Evolutionary conservation across 2,797 vertebrate genomes (phyloP).

Genomic region (Periophthalmus magnuspinnatus): DNA sequence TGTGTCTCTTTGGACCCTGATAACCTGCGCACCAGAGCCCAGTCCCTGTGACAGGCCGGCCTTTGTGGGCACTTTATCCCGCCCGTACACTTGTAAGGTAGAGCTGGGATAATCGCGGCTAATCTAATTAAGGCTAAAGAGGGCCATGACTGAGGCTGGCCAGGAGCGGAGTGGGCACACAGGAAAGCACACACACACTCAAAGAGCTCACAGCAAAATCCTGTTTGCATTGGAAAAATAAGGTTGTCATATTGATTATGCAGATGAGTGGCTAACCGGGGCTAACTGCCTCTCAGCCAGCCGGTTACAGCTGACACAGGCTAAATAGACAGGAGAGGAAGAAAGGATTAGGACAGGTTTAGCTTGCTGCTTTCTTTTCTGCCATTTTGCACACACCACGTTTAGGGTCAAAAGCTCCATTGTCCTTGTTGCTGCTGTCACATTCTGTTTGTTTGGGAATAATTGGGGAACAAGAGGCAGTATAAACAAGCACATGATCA

Average conservation of each 20-base stretch:
- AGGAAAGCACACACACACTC: conserved; percentile 31
- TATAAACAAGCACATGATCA: conserved; percentile 1
- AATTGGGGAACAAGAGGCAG: neutral
- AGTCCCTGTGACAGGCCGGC: conserved; percentile 87
- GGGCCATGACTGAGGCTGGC: conserved; percentile 98
- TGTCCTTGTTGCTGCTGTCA: conserved; percentile 20
- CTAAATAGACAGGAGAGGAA: conserved; percentile 76
- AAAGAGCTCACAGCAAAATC: conserved; percentile 80
- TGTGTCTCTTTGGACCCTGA: conserved; percentile 82
- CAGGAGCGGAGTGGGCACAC: conserved; percentile 73
- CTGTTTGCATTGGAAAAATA: conserved; percentile 97
- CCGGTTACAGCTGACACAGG: conserved; percentile 84
- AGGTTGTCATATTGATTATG: conserved; percentile 99
- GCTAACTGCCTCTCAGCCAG: conserved; percentile 82
- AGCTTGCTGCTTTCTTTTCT: conserved; percentile 51
- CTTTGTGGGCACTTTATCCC: conserved; percentile 97
- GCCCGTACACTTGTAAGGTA: conserved; percentile 97
- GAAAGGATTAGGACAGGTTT: conserved; percentile 89
- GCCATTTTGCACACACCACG: conserved; percentile 40
- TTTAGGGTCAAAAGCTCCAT: conserved; percentile 27
- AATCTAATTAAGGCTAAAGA: conserved; percentile 99
- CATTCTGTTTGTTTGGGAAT: conserved; percentile 1
- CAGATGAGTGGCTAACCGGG: conserved; percentile 81
- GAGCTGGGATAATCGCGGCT: conserved; percentile 97
- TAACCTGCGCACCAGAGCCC: conserved; percentile 87